Base-by-base conservation (phyloP, 2,113 vertebrate genomes). In the Heterochromis multidens region DNA sequence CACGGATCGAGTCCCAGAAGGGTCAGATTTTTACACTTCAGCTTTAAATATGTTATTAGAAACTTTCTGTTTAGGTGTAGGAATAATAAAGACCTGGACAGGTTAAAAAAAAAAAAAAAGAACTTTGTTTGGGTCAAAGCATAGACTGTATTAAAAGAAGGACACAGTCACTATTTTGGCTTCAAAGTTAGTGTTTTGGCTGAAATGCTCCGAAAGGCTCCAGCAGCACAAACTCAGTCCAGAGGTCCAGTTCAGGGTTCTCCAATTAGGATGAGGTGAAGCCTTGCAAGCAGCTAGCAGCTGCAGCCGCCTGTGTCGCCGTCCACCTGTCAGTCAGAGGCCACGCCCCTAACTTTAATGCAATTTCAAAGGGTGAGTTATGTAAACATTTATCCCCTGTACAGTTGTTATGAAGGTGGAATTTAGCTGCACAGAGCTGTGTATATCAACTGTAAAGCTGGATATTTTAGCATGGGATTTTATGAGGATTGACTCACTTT, bases 131-230 rank as follows among this genome's bases (percentile, higher is more conserved):
- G 25, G 0, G 25, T 12, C 17, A 72, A 72, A 49, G 16, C 43
- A 72, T 13, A 72, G 43, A 72, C 43, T 72, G 43, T 52, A 49
- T 52, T 72, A 13, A 72, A 29, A 52, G 67, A 72, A 49, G 67
- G 67, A 9, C 40, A 46, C 9, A 7, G 0, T 35, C 25, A 29
- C 17, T 5, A 40, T 23, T 6, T 43, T 46, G 23, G 9, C 0
- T 49, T 52, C 25, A 21, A 72, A 49, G 19, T 52, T 49, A 27
- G 17, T 31, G 43, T n/a, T 52, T 31, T 74, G 46, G 6, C 25
- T 25, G 40, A 67, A 70, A 70, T 46, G 40, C 65, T 27, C 25
- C 0, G 8, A 70, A 72, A 49, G 40, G 5, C 40, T 3, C 65
- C 19, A 46, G 23, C 65, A 72, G 25, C 5, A 13, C 67, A 72